Conservation (phyloP, 2,888 invertebrate species). For the Netelia virgata region DNA sequence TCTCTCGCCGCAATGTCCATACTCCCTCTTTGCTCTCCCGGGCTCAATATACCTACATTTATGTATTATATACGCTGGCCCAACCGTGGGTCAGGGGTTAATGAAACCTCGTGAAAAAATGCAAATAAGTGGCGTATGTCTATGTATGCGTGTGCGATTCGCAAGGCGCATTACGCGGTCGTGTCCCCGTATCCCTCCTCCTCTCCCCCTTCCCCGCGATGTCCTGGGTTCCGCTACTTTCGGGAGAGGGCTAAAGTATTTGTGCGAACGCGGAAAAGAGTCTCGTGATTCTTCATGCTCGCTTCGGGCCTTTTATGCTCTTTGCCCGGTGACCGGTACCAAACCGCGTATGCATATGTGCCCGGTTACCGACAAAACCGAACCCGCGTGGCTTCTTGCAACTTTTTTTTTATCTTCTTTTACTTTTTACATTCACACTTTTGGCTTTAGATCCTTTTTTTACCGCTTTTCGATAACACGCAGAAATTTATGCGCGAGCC, state of each 20-base stretch:
- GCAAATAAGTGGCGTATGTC: conserved; percentile 76
- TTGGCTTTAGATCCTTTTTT: conserved; percentile 44
- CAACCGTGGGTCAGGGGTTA: conserved; percentile 81
- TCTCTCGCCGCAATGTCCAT: conserved; percentile 47
- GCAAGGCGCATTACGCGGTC: conserved; percentile 48
- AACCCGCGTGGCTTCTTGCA: conserved; percentile 23
- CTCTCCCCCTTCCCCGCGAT: conserved; percentile 4
- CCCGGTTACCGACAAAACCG: conserved; percentile 37
- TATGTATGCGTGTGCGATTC: conserved; percentile 2
- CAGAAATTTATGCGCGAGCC: conserved; percentile 52
- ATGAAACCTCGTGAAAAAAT: conserved; percentile 82
- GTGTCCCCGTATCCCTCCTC: conserved; percentile 34
- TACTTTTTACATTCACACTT: conserved; percentile 40
- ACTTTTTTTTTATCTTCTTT: conserved; percentile 17
- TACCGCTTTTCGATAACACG: conserved; percentile 38
- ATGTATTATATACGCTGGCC: conserved; percentile 19
- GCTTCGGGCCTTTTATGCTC: conserved; percentile 54
- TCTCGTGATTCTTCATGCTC: conserved; percentile 58
- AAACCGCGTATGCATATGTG: conserved; percentile 35
- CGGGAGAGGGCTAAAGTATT: conserved; percentile 73
- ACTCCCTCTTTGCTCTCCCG: neutral
- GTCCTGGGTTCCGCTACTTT: conserved; percentile 50
- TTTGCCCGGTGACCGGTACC: conserved; percentile 4
- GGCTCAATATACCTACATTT: conserved; percentile 32
- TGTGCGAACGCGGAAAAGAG: conserved; percentile 61